Base-by-base conservation (phyloP, 2,113 vertebrate species). In the Charadrius vociferus region DNA sequence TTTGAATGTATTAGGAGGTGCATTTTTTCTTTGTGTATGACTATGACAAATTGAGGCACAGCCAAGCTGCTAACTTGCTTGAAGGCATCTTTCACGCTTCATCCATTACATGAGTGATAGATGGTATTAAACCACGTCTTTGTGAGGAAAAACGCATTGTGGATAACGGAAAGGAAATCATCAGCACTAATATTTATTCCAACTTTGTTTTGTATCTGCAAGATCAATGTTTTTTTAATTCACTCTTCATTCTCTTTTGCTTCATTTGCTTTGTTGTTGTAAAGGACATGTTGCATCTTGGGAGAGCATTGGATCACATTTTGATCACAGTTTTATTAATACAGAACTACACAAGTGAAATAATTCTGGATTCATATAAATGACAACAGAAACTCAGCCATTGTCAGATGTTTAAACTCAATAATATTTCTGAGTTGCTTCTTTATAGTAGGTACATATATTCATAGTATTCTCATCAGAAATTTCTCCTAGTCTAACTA, bases 1-100 rank as follows among this genome's bases (percentile, higher is more conserved):
- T 84, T 96, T 55, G 77, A 78, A 94, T 94, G 93, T 66, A 91
- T 96, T 91, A 92, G 91, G 91, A 89, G 62, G 53, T 94, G 73
- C 52, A 37, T 56, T 89, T 96, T 63, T 97, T 29, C 83, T 95
- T 56, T 79, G 52, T 84, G 88, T 83, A 56, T 87, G 95, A 95
- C 96, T 95, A 74, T 97, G 95, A 97, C 91, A 96, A 96, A 95
- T 96, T 41, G 90, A 96, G 92, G 96, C 91, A 95, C 91, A 96
- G 93, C 95, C 96, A 95, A 92, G 88, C 73, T 20, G 7, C 88
- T 95, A 62, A 96, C 81, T 95, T 95, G 94, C 96, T 95, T 83
- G 86, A 80, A 95, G 97, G 94, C 96, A 95, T 95, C 83, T 95
- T 97, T 95, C 91, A 97, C 29, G 81, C 95, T 97, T 61, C 94